Evolutionary conservation across 2,888 invertebrate species (phyloP).

Genomic region (Lasioglossum calceatum): DNA sequence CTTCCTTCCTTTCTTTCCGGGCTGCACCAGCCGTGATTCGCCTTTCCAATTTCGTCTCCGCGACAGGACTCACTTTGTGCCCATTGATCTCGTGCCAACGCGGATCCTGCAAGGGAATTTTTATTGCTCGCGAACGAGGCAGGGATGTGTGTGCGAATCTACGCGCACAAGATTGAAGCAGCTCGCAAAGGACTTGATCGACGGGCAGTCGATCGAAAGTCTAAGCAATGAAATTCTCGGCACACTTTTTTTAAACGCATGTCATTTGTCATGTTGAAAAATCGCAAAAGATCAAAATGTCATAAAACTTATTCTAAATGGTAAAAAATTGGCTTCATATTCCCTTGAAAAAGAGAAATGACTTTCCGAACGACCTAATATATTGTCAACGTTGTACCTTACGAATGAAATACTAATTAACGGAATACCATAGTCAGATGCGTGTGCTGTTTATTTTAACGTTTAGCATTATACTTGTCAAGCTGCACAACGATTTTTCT

Average conservation of each 20-base stretch:
- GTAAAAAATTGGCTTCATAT: no score
- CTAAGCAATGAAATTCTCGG: not conserved
- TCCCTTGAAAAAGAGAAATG: no score
- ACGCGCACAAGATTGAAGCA: not conserved
- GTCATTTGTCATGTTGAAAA: no score
- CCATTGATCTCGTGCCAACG: conserved; percentile 29
- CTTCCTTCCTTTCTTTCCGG: not conserved
- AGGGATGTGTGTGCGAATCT: not conserved
- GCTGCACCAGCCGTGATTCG: conserved; percentile 1
- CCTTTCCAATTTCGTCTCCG: conserved; percentile 43
- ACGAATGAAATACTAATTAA: no score
- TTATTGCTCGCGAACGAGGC: not conserved
- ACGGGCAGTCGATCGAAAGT: not conserved
- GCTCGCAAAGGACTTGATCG: not conserved
- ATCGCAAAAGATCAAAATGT: no score
- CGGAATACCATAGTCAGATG: no score
- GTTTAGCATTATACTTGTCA: not conserved
- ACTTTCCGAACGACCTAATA: no score
- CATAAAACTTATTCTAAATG: no score
- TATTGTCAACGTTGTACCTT: no score
- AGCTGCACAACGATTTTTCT: not conserved
- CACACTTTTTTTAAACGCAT: no score
- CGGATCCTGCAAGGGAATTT: conserved; percentile 1
- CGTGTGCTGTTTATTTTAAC: no score
- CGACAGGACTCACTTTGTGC: not conserved